These are phyloP conservation scores for Toxonevra muliebris DNA, from an alignment of 2,888 invertebrate species.

Conservation along the genomic window DNA sequence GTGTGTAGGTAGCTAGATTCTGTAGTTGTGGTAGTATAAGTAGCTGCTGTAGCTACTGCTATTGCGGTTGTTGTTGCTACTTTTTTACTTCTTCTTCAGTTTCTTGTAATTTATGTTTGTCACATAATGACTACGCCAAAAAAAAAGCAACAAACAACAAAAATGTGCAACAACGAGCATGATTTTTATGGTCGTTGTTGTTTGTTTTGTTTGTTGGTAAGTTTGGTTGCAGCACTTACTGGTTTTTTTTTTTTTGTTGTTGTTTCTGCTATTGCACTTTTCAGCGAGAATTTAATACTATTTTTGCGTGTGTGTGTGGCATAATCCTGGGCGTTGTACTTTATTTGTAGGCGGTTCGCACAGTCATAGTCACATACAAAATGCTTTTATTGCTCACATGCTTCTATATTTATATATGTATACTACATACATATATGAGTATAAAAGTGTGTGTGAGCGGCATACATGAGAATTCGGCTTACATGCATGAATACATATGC, in stretches of 20 bases:
- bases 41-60: neutral
- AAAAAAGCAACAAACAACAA: neutral
- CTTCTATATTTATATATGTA: no score
- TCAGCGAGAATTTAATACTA: neutral
- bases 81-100: neutral
- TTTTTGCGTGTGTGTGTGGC: slow-evolving; percentile 4
- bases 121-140: slow-evolving; percentile 13
- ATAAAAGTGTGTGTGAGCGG: no score
- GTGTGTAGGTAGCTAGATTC: no score
- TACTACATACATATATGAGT: no score
- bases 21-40: neutral
- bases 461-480: no score
- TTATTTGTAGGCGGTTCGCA: neutral
- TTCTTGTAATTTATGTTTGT: slow-evolving; percentile 23
- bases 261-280: slow-evolving; percentile 6
- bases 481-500: no score
- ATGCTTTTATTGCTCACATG: no score
- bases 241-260: slow-evolving; percentile 9
- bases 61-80: neutral
- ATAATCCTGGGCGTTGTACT: neutral
- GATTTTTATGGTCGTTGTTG: neutral
- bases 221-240: neutral
- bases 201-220: neutral
- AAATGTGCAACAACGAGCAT: neutral
- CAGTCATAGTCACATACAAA: neutral